These are phyloP conservation scores for Eustalomyia histrio DNA, from an alignment of 2,888 invertebrate genomes.

Conservation along the genomic window DNA sequence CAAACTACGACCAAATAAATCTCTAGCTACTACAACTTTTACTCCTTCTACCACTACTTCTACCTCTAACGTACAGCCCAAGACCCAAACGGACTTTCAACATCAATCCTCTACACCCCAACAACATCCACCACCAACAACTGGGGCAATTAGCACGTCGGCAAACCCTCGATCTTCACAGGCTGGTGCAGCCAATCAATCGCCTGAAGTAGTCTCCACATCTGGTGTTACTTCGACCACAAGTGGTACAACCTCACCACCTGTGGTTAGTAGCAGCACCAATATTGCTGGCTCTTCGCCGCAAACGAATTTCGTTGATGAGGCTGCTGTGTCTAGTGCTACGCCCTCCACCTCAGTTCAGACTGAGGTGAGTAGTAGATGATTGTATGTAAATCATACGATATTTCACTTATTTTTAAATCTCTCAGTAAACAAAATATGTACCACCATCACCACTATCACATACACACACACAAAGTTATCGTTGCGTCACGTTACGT, in stretches of 20 bases:
- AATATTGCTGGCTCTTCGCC: slow-evolving; percentile 68
- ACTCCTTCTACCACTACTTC: slow-evolving; percentile 61
- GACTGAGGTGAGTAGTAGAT: slow-evolving; percentile 67
- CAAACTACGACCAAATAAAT: slow-evolving; percentile 46
- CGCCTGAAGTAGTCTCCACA: slow-evolving; percentile 68
- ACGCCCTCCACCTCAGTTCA: slow-evolving; percentile 66
- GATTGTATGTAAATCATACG: slow-evolving; percentile 54
- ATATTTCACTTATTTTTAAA: slow-evolving; percentile 27
- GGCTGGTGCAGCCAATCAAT: slow-evolving; percentile 48
- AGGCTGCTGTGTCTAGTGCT: slow-evolving; percentile 76
- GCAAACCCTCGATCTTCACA: slow-evolving; percentile 49
- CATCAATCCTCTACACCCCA: slow-evolving; percentile 53
- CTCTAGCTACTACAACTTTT: slow-evolving; percentile 48
- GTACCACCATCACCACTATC: slow-evolving; percentile 7
- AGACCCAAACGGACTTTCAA: slow-evolving; percentile 56
- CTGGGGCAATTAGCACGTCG: slow-evolving; percentile 49
- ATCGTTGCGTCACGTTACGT: not conserved
- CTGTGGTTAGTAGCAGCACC: slow-evolving; percentile 78
- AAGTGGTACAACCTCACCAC: slow-evolving; percentile 75
- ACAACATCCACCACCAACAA: slow-evolving; percentile 38
- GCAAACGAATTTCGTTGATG: slow-evolving; percentile 70
- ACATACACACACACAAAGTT: slow-evolving; percentile 9
- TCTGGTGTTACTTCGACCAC: slow-evolving; percentile 78
- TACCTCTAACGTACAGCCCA: slow-evolving; percentile 58
- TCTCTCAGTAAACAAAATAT: slow-evolving; percentile 10